phyloP scores from a whole-genome alignment of 2,888 invertebrate genomes.

The Oxycera nigricornis region DNA sequence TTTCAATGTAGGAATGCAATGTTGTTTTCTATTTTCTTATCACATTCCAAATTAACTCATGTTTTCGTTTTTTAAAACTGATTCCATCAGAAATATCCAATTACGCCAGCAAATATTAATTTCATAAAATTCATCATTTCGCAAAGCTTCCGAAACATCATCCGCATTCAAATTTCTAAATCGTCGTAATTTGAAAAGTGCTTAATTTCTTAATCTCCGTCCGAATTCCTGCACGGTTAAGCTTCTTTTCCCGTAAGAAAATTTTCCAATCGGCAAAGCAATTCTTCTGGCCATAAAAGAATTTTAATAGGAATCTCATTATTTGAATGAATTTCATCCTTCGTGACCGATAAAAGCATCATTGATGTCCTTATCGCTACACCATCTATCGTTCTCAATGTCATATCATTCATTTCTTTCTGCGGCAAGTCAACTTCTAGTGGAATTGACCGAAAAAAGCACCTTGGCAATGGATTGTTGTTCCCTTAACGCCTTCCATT shows the following conservation, averaged over 20 bases:
- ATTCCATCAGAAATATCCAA: too few relatives aligned
- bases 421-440: not conserved
- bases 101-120: too few relatives aligned
- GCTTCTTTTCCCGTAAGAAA: not conserved
- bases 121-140: too few relatives aligned
- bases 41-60: too few relatives aligned
- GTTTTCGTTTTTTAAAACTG: too few relatives aligned
- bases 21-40: too few relatives aligned
- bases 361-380: slow-evolving; percentile 14
- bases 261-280: slow-evolving; percentile 15
- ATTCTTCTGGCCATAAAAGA: slow-evolving; percentile 17
- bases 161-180: not conserved
- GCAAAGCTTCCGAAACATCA: not conserved
- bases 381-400: not conserved
- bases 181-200: slow-evolving; percentile 10
- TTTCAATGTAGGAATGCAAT: too few relatives aligned
- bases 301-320: slow-evolving; percentile 33
- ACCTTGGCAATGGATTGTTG: not conserved
- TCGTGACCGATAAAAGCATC: slow-evolving; percentile 22
- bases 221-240: slow-evolving; percentile 2
- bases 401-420: not conserved
- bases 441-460: not conserved
- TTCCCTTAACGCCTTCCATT: not conserved
- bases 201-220: slow-evolving; percentile 8
- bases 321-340: slow-evolving; percentile 27